Evolutionary conservation across 2,797 vertebrate genomes (phyloP).

Genomic region (Anomalospiza imberbis): DNA sequence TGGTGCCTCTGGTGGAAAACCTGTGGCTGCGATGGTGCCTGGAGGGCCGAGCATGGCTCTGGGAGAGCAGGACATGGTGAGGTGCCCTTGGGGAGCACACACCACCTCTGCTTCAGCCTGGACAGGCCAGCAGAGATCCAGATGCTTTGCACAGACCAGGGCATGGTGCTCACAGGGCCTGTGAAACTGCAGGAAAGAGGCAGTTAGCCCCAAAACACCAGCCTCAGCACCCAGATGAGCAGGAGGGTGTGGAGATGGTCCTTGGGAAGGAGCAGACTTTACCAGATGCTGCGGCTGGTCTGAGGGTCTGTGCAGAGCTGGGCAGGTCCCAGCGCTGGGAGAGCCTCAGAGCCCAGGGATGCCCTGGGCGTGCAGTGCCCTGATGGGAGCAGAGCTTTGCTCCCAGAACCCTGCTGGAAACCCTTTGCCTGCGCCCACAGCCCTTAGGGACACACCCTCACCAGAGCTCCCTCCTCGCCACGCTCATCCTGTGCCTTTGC

Average conservation of each 20-base stretch:
- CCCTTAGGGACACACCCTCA: neutral
- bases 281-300: neutral
- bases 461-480: neutral
- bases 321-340: neutral
- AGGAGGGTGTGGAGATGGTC: neutral
- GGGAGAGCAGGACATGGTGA: neutral
- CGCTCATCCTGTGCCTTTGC: neutral
- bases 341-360: neutral
- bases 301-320: neutral
- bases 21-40: neutral
- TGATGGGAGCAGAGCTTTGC: neutral
- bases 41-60: neutral
- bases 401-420: neutral
- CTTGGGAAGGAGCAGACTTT: neutral
- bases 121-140: neutral
- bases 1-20: neutral
- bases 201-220: neutral
- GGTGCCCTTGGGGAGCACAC: neutral
- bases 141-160: neutral
- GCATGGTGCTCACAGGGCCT: rapidly evolving
- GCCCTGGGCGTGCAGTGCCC: neutral
- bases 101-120: neutral
- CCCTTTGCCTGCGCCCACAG: too few species aligned
- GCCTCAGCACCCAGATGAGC: neutral
- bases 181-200: neutral